Conservation (phyloP, 2,113 vertebrate genomes). For the Anolis sagrei region DNA sequence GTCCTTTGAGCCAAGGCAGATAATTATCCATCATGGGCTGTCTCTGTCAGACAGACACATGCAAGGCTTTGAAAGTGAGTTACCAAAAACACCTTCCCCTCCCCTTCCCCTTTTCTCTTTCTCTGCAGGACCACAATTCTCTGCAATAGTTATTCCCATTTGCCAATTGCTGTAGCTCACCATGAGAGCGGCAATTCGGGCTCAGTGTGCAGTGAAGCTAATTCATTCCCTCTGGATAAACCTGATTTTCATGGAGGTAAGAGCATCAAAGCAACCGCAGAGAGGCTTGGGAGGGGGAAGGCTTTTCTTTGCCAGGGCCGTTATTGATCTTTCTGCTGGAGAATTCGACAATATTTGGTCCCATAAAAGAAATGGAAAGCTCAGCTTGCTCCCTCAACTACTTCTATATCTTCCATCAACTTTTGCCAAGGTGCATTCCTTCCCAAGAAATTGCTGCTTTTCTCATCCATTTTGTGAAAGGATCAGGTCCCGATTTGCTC, state of each 20-base stretch:
- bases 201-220: not conserved
- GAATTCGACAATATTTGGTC: too few relatives aligned
- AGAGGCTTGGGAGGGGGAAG: too few relatives aligned
- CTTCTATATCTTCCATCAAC: too few relatives aligned
- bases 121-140: not conserved
- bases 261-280: not conserved
- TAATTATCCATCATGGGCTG: not conserved
- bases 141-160: accelerated
- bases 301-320: too few relatives aligned
- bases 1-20: not conserved
- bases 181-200: not conserved
- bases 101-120: not conserved
- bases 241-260: conserved; percentile 56
- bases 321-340: not conserved
- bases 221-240: conserved; percentile 48
- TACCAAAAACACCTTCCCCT: not conserved
- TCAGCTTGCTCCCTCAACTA: too few relatives aligned
- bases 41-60: not conserved
- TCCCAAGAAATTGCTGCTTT: too few relatives aligned
- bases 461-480: too few relatives aligned
- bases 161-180: not conserved
- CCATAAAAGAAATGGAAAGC: too few relatives aligned
- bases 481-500: too few relatives aligned
- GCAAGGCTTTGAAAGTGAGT: not conserved
- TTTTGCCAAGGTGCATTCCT: too few relatives aligned